Evolutionary conservation across 2,113 vertebrate species (phyloP).

Genomic region (Trachemys scripta): DNA sequence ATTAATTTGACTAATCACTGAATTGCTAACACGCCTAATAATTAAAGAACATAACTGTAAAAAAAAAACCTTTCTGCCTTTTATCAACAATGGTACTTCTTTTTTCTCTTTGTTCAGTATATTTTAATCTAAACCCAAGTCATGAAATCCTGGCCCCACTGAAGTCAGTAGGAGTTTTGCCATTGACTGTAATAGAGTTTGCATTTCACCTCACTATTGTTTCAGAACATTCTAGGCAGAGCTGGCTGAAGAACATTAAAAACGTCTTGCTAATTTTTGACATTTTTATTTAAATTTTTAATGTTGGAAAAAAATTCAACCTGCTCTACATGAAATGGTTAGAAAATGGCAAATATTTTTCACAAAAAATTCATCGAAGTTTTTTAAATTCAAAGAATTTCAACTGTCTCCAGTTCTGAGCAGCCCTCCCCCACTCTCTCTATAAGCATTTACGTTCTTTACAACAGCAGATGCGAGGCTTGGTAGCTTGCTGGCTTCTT

Average conservation of each 20-base stretch:
- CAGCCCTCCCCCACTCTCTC: background rate
- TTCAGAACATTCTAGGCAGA: slow-evolving; percentile 47
- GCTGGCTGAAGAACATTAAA: slow-evolving; percentile 4
- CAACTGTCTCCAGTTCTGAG: background rate
- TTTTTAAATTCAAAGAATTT: background rate
- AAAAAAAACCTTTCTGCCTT: slow-evolving; percentile 72
- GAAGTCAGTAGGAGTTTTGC: slow-evolving; percentile 61
- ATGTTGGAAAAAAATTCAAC: background rate
- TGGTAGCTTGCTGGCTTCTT: accelerated
- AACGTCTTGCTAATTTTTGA: background rate
- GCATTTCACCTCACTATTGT: slow-evolving; percentile 41
- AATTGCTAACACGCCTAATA: slow-evolving; percentile 78
- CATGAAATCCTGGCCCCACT: slow-evolving; percentile 57
- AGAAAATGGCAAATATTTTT: background rate
- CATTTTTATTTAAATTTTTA: background rate
- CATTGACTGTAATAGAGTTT: background rate
- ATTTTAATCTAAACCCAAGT: slow-evolving; percentile 33
- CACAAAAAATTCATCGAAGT: background rate
- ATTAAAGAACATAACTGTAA: slow-evolving; percentile 81
- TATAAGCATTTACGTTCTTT: background rate
- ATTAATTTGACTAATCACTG: slow-evolving; percentile 80
- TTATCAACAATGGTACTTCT: slow-evolving; percentile 29
- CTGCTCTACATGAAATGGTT: background rate
- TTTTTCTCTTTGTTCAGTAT: background rate
- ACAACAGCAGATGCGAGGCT: background rate